A percentile compares a stretch with the other conserved stretches of the same genome.
phyloP scores from a whole-genome alignment of 2,113 vertebrate genomes.

The Menidia beryllina region DNA sequence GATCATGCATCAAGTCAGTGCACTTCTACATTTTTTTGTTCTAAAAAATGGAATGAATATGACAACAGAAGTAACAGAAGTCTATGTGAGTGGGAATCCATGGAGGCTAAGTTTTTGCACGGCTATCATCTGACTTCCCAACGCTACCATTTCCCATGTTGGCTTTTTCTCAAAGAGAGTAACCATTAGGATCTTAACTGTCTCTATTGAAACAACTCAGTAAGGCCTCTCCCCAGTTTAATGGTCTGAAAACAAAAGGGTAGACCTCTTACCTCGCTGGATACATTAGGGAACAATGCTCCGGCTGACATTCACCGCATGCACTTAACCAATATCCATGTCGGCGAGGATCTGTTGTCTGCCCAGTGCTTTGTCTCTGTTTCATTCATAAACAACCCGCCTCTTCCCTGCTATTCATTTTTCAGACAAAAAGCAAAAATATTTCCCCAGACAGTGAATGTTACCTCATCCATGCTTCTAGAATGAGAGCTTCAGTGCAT shows the following conservation, averaged over 20 bases:
- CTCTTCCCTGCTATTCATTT: slow-evolving; percentile 60
- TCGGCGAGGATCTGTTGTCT: slow-evolving; percentile 45
- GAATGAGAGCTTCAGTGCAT: slow-evolving; percentile 49
- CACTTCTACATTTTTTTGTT: background rate
- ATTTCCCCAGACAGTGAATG: slow-evolving; percentile 72
- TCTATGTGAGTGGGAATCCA: background rate
- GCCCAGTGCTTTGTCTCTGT: slow-evolving; percentile 54
- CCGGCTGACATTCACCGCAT: slow-evolving; percentile 62
- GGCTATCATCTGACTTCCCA: background rate
- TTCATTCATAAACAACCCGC: slow-evolving; percentile 70
- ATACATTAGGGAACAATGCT: slow-evolving; percentile 71
- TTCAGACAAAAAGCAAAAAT: slow-evolving; percentile 74
- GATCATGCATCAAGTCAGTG: background rate
- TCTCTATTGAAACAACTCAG: slow-evolving; percentile 47
- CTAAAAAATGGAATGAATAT: background rate
- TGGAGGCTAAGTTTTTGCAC: background rate
- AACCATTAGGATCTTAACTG: slow-evolving; percentile 36
- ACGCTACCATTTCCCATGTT: background rate
- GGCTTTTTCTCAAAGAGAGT: slow-evolving; percentile 1
- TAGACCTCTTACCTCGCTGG: slow-evolving; percentile 35
- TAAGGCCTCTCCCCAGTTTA: slow-evolving; percentile 47
- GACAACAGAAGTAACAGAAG: background rate
- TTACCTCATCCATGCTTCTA: slow-evolving; percentile 56
- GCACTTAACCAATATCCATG: slow-evolving; percentile 57
- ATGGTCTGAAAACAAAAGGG: slow-evolving; percentile 63